Conservation (phyloP, 2,113 vertebrate species). For the Herpetotheres cachinnans region DNA sequence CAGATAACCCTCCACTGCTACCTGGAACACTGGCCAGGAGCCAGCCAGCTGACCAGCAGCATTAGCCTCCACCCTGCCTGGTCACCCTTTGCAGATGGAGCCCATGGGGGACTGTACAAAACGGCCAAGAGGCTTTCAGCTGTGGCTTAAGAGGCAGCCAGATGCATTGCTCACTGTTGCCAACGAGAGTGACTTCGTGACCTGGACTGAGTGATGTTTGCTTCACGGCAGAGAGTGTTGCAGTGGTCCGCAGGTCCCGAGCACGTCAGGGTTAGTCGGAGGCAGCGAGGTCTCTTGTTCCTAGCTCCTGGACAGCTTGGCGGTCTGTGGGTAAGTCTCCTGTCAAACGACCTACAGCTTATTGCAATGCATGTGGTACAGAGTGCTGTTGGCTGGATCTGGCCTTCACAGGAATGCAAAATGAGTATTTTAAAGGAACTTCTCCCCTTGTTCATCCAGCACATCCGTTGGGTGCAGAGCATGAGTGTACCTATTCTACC, state of each 20-base stretch:
- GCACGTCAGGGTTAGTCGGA: background rate
- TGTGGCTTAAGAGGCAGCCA: background rate
- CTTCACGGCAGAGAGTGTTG: background rate
- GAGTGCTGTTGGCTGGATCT: background rate
- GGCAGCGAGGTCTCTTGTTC: background rate
- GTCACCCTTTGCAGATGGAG: background rate
- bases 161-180: background rate
- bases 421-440: background rate
- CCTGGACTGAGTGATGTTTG: background rate
- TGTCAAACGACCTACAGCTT: background rate
- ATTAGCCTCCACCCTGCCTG: background rate
- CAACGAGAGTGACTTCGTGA: background rate
- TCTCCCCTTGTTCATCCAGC: background rate
- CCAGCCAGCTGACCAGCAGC: background rate
- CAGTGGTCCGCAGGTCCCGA: background rate
- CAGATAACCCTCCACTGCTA: background rate
- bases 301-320: background rate
- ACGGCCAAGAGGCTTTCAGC: background rate
- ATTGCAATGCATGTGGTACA: background rate
- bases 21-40: background rate
- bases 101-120: background rate
- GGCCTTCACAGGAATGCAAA: background rate
- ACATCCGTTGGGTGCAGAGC: background rate
- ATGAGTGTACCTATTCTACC: background rate
- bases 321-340: background rate